Percentiles rank a stretch among this genome's conserved stretches.
These are phyloP conservation scores for Chloropsis cyanopogon DNA, from an alignment of 2,113 vertebrate genomes.

Conservation along the genomic window DNA sequence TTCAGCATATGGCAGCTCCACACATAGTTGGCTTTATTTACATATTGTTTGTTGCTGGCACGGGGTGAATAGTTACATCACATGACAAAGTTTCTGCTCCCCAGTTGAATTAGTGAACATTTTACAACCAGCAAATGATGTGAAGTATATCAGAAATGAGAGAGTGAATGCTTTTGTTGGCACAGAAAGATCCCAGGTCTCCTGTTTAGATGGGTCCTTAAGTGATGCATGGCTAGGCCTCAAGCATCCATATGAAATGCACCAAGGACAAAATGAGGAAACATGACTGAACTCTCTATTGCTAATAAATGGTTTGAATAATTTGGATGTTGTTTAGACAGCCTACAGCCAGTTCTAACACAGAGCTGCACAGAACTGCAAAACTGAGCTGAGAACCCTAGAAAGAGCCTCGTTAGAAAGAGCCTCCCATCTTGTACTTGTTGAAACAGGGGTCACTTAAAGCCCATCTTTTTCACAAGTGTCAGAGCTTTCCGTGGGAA, in stretches of 20 bases:
- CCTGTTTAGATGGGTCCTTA: neutral
- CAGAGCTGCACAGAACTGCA: neutral
- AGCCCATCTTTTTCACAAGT: neutral
- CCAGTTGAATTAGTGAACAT: neutral
- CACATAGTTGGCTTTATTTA: neutral
- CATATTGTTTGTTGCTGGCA: neutral
- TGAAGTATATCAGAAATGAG: neutral
- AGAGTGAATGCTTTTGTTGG: neutral
- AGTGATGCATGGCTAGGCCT: neutral
- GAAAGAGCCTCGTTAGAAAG: neutral
- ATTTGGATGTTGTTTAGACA: neutral
- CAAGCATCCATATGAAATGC: neutral
- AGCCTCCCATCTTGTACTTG: neutral
- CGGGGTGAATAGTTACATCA: neutral
- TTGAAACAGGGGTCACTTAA: neutral
- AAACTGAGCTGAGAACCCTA: neutral
- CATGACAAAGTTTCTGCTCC: neutral
- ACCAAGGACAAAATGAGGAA: neutral
- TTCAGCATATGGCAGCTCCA: neutral
- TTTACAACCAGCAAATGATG: neutral
- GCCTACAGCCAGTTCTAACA: neutral
- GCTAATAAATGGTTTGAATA: neutral
- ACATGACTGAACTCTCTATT: neutral
- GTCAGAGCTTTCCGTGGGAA: neutral
- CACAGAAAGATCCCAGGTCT: neutral